Conservation (phyloP, 2,113 vertebrate species). For the Oostethus manadensis region DNA sequence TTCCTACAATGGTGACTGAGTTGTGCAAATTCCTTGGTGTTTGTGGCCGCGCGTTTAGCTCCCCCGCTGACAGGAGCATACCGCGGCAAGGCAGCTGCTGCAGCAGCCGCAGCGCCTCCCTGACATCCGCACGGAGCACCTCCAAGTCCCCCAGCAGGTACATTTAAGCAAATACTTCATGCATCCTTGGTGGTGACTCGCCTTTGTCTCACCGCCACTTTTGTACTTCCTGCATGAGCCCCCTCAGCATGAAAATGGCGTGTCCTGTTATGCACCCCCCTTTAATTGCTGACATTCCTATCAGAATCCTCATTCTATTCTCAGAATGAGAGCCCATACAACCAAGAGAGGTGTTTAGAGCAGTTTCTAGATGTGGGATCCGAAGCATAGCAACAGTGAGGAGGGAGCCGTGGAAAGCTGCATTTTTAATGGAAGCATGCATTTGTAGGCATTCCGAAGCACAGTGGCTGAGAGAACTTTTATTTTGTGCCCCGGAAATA, state of each 20-base stretch:
- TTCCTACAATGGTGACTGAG: constrained; percentile 25
- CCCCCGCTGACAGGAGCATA: constrained; percentile 78
- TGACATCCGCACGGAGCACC: constrained; percentile 82
- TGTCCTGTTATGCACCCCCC: constrained; percentile 19
- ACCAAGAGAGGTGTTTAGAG: no score
- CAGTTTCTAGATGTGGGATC: not conserved
- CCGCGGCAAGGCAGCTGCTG: constrained; percentile 86
- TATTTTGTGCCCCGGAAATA: no score
- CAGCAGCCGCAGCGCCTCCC: constrained; percentile 84
- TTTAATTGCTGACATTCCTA: constrained; percentile 12
- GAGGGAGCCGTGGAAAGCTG: no score
- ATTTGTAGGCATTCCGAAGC: no score
- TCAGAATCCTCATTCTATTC: not conserved
- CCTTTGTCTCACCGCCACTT: not conserved
- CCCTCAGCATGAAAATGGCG: constrained; percentile 23
- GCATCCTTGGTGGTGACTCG: not conserved
- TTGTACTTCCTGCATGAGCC: constrained; percentile 12
- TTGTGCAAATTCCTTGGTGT: constrained; percentile 31
- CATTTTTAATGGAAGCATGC: no score
- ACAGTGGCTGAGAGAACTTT: no score
- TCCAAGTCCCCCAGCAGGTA: constrained; percentile 91
- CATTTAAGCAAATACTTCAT: constrained; percentile 5
- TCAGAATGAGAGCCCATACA: no score
- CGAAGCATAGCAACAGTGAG: no score
- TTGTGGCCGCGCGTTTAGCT: constrained; percentile 69